These are phyloP conservation scores for Ichneumon xanthorius DNA, from an alignment of 2,888 invertebrate genomes.

Conservation along the genomic window DNA sequence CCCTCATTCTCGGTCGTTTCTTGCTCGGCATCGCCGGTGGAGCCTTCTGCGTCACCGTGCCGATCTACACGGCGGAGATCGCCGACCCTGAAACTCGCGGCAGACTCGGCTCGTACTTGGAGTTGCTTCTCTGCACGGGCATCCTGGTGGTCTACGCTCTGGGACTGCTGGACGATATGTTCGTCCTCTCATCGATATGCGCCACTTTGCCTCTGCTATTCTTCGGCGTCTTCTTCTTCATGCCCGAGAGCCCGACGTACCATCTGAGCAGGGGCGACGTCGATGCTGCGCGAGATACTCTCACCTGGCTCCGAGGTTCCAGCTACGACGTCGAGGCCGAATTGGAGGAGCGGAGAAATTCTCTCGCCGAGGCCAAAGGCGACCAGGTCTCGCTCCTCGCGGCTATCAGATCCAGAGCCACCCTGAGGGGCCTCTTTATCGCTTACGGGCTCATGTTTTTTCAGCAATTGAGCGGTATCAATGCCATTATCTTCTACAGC, in stretches of 20 bases:
- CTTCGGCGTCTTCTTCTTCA: conserved; percentile 90
- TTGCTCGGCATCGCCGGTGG: conserved; percentile 92
- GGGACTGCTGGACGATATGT: conserved; percentile 86
- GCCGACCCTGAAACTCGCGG: conserved; percentile 94
- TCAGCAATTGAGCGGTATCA: conserved; percentile 94
- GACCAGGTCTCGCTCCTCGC: conserved; percentile 87
- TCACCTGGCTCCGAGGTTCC: conserved; percentile 90
- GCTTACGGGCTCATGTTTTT: conserved; percentile 94
- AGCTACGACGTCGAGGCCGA: conserved; percentile 89
- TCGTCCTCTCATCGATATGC: conserved; percentile 89
- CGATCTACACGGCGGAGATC: conserved; percentile 95
- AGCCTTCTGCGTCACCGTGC: conserved; percentile 93
- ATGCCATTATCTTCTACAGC: conserved; percentile 93
- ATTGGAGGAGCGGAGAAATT: conserved; percentile 87
- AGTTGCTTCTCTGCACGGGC: conserved; percentile 93
- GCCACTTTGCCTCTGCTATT: conserved; percentile 90
- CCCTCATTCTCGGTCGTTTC: conserved; percentile 89
- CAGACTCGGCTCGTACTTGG: conserved; percentile 94
- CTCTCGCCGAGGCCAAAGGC: conserved; percentile 86
- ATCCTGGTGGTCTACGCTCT: conserved; percentile 92
- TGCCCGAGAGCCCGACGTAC: conserved; percentile 95
- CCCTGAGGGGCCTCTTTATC: conserved; percentile 90
- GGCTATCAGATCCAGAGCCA: conserved; percentile 88
- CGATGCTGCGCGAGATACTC: conserved; percentile 89
- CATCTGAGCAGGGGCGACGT: conserved; percentile 88